Evolutionary conservation across 2,113 vertebrate species (phyloP).

Genomic region (Cathartes aura): DNA sequence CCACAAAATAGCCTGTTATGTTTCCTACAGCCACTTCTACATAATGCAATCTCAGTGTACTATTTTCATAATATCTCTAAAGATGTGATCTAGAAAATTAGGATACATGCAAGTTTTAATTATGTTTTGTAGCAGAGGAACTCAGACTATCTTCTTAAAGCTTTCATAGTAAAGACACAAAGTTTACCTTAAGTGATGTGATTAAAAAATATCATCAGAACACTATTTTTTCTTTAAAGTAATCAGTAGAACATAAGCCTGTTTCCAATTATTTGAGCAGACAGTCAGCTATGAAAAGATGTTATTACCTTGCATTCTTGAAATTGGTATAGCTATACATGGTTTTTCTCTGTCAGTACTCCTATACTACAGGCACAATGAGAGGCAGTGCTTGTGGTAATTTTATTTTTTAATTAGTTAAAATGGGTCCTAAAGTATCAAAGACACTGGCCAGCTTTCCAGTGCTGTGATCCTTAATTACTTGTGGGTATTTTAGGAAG

Average conservation of each 20-base stretch:
- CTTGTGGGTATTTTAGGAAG: constrained; percentile 2
- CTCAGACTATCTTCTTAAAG: background rate
- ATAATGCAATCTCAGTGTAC: background rate
- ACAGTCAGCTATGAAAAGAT: constrained; percentile 18
- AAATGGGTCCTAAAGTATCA: background rate
- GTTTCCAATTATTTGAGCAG: constrained; percentile 34
- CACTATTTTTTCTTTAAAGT: background rate
- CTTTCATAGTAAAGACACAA: background rate
- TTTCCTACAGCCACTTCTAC: background rate
- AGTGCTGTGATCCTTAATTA: constrained; percentile 12
- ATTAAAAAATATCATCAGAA: background rate
- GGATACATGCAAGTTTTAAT: background rate
- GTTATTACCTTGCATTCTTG: background rate
- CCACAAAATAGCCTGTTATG: background rate
- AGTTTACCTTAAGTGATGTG: background rate
- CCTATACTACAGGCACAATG: background rate
- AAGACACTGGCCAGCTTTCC: background rate
- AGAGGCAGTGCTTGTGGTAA: background rate
- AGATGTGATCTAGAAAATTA: background rate
- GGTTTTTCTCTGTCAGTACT: background rate
- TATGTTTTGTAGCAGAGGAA: background rate
- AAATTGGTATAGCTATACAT: background rate
- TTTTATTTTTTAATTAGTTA: constrained; percentile 23
- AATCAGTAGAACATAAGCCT: background rate
- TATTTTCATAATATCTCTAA: background rate